phyloP scores from a whole-genome alignment of 1,140 invertebrate genomes.

The Maconellicoccus hirsutus region DNA sequence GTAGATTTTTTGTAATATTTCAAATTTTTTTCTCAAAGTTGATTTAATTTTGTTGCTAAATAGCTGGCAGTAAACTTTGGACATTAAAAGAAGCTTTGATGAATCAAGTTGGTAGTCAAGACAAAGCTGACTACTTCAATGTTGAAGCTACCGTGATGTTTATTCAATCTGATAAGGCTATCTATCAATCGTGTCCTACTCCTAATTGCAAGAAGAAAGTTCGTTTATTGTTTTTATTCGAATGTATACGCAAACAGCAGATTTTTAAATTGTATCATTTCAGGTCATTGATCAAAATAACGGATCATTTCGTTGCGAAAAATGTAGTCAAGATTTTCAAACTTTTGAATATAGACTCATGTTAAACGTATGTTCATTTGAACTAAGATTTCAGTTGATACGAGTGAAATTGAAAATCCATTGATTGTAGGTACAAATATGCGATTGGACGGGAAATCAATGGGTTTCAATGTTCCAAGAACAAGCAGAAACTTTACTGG shows the following conservation, averaged over 20 bases:
- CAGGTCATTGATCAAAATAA: slow-evolving; percentile 71
- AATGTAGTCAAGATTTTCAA: slow-evolving; percentile 72
- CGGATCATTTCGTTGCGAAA: slow-evolving; percentile 84
- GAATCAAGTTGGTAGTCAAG: slow-evolving; percentile 48
- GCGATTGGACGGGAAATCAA: slow-evolving; percentile 64
- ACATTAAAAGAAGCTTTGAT: slow-evolving; percentile 58
- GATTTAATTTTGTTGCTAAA: slow-evolving; percentile 22
- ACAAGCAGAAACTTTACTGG: slow-evolving; percentile 66
- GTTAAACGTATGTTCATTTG: slow-evolving; percentile 43
- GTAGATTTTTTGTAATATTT: slow-evolving; percentile 22
- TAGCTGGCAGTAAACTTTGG: slow-evolving; percentile 34
- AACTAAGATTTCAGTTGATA: background rate
- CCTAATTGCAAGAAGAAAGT: slow-evolving; percentile 86
- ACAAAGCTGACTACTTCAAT: slow-evolving; percentile 69
- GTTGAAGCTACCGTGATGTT: slow-evolving; percentile 54
- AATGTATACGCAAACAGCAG: too few relatives aligned
- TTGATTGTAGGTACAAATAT: slow-evolving; percentile 52
- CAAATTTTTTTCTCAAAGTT: slow-evolving; percentile 12
- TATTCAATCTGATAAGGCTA: slow-evolving; percentile 59
- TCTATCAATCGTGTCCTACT: slow-evolving; percentile 82
- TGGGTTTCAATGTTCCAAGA: slow-evolving; percentile 88
- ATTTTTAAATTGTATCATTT: too few relatives aligned
- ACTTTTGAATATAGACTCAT: slow-evolving; percentile 80
- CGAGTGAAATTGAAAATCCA: background rate
- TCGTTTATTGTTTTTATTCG: background rate